Evolutionary conservation across 2,113 vertebrate genomes (phyloP).

Genomic region (Pelvicachromis taeniatus): DNA sequence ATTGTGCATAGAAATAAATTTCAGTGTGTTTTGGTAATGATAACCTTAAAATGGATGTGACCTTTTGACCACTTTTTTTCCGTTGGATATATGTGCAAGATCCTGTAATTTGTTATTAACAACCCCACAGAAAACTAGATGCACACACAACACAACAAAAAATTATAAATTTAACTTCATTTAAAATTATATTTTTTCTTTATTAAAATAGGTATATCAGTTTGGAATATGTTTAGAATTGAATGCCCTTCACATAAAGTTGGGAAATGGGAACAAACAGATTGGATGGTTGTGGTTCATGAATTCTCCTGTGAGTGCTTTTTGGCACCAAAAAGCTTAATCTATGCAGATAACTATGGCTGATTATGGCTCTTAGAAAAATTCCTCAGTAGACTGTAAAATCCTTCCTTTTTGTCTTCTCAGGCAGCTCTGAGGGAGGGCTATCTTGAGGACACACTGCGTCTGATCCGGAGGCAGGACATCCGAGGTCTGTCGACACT

Average conservation of each 20-base stretch:
- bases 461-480: constrained; percentile 75
- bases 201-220: accelerated
- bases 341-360: neutral
- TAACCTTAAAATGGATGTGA: neutral
- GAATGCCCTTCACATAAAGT: neutral
- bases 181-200: neutral
- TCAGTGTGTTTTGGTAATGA: neutral
- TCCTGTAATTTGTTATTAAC: neutral
- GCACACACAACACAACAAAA: neutral
- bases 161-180: neutral
- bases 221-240: neutral
- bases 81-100: neutral
- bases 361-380: neutral
- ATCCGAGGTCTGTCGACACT: constrained; percentile 45
- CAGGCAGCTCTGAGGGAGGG: constrained; percentile 79
- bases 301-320: neutral
- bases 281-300: too few species aligned
- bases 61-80: neutral
- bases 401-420: neutral
- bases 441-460: constrained; percentile 78
- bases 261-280: neutral
- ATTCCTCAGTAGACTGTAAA: accelerated
- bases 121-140: neutral
- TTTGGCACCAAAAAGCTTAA: neutral
- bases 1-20: accelerated